Percentiles rank a stretch among this genome's conserved stretches.
phyloP scores from a whole-genome alignment of 2,797 vertebrate genomes.

The Taeniopygia guttata region DNA sequence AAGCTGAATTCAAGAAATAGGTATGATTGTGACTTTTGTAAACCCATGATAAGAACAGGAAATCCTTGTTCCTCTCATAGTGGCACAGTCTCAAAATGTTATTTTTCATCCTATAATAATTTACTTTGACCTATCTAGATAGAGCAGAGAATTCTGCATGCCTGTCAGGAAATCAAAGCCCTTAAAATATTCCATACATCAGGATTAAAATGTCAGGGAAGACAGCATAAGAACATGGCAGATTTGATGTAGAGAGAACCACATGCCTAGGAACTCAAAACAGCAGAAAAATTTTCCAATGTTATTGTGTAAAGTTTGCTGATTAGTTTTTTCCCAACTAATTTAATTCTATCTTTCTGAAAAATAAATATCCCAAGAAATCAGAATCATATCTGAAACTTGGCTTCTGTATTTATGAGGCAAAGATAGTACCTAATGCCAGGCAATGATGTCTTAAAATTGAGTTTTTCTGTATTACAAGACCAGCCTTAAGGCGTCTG shows the following conservation, averaged over 20 bases:
- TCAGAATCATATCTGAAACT: not conserved
- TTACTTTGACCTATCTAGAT: not conserved
- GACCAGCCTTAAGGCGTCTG: not conserved
- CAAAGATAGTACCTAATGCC: not conserved
- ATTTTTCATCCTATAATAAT: not conserved
- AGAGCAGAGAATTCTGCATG: not conserved
- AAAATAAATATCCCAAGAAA: not conserved
- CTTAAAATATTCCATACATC: not conserved
- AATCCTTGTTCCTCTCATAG: not conserved
- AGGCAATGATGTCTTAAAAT: not conserved
- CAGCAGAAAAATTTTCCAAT: not conserved
- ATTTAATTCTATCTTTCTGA: not conserved
- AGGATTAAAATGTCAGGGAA: not conserved
- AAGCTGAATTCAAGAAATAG: not conserved
- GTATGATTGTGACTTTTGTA: not conserved
- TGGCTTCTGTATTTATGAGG: not conserved
- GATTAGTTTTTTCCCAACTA: not conserved
- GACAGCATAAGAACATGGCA: not conserved
- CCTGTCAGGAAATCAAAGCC: not conserved
- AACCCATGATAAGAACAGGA: not conserved
- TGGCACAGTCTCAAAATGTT: not conserved
- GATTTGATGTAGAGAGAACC: not conserved
- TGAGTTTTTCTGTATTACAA: not conserved
- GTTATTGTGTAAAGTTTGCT: not conserved
- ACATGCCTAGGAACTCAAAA: not conserved